Evolutionary conservation across 1,140 invertebrate genomes (phyloP), one percentile per base, ranked within the genome.

Genomic region (Drosophila funebris): DNA sequence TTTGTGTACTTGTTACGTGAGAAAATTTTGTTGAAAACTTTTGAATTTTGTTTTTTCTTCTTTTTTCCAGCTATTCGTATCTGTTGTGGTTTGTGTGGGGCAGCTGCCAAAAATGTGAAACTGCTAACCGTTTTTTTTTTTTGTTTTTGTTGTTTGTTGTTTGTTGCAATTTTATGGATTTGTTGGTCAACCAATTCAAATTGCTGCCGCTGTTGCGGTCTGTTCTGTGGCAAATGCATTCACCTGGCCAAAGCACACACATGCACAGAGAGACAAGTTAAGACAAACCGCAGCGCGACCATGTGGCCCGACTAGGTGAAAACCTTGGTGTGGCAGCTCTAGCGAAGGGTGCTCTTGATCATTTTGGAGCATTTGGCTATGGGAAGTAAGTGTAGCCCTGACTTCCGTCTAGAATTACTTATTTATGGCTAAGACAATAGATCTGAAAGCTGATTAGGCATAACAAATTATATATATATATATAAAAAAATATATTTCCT

Each of bases 1-100:
- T 52, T 62, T 74, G 62, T 81, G 82, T 81, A 85, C 81, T 78
- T 85, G 81, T 87, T 85, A 85, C 81, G 81, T 85, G 81, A 85
- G 82, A 85, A 85, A 85, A 85, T 81, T 87, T 85, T 81, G n/a
- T 74, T 66, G 56, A 73, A 77, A 76, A 85, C 75, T 50, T 73
- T 63, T 46, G 69, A 72, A 68, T 77, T 85, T 84, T 80, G 27
- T 14, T 58, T 44, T 71, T 50, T n/a, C n/a, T n/a, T n/a, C n/a
- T n/a, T n/a, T n/a, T n/a, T n/a, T n/a, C n/a, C n/a, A 57, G 44
- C 56, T 74, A 36, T 77, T 54, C 13, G 48, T 73, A 73, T 56
- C 54, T 56, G 58, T 57, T 71, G 39, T 41, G 39, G 50, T 52
- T 41, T 56, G 54, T 54, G 62, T 24, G 52, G 29, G 43, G 37